These are phyloP conservation scores for Sturnus vulgaris DNA, from an alignment of 2,113 vertebrate genomes.

Conservation along the genomic window DNA sequence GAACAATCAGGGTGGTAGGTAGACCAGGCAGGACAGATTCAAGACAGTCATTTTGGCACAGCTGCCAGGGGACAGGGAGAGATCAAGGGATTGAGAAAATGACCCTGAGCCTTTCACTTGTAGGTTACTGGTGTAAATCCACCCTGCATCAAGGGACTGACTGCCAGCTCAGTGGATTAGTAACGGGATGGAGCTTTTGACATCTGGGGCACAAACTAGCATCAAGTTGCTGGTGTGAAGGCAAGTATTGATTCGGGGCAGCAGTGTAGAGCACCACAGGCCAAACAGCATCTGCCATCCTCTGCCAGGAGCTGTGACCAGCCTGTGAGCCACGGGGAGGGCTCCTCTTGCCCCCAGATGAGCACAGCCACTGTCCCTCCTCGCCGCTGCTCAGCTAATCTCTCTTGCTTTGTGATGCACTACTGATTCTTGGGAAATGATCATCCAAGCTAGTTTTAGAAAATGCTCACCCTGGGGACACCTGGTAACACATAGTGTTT, in stretches of 20 bases:
- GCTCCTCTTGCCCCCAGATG: neutral
- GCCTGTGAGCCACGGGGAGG: neutral
- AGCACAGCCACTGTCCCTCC: neutral
- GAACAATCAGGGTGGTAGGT: neutral
- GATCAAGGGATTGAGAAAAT: neutral
- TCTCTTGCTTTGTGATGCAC: neutral
- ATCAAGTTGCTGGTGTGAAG: neutral
- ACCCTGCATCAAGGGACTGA: neutral
- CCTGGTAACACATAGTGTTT: neutral
- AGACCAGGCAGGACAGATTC: neutral
- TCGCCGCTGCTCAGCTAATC: neutral
- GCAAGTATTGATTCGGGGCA: fast-evolving
- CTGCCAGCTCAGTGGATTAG: neutral
- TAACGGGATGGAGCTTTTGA: slow-evolving; percentile 3
- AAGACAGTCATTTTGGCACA: neutral
- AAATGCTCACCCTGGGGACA: neutral
- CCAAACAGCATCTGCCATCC: neutral
- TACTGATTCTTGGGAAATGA: neutral
- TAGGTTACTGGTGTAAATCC: slow-evolving; percentile 33
- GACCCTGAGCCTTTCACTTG: neutral
- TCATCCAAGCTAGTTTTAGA: neutral
- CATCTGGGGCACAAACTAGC: neutral
- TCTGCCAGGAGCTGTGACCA: neutral
- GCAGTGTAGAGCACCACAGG: fast-evolving
- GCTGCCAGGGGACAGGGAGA: neutral